Percentiles rank a stretch among this genome's conserved stretches.
Conservation (phyloP, 2,113 vertebrate species). For the Amblyornis subalaris region DNA sequence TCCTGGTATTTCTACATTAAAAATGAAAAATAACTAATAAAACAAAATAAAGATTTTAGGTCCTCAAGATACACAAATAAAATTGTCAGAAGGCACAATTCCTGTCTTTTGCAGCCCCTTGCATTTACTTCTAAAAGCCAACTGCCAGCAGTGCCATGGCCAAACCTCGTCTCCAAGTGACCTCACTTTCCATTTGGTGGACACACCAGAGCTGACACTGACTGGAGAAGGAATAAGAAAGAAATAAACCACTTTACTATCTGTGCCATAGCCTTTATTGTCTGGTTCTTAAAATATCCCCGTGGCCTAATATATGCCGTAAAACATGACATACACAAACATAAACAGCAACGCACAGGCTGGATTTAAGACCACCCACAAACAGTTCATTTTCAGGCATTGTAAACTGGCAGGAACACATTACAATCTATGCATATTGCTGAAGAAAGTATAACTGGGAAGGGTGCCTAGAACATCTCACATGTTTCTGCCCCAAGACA, state of each 20-base stretch:
- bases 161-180: neutral
- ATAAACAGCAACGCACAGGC: conserved; percentile 3
- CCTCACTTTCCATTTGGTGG: neutral
- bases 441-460: conserved; percentile 36
- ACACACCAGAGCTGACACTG: neutral
- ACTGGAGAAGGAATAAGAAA: neutral
- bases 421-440: conserved; percentile 29
- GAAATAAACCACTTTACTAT: conserved; percentile 27
- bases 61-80: neutral
- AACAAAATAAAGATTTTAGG: neutral
- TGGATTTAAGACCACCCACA: conserved; percentile 34
- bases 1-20: neutral
- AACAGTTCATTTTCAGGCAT: conserved; percentile 25
- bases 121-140: neutral
- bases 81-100: neutral
- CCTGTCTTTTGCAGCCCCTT: neutral
- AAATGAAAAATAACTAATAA: neutral
- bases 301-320: neutral
- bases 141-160: neutral
- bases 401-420: conserved; percentile 10
- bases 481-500: conserved; percentile 37
- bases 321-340: conserved; percentile 6
- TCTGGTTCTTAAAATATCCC: conserved; percentile 4
- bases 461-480: conserved; percentile 44
- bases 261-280: neutral